Base-by-base conservation (phyloP, 2,113 vertebrate species). In the Scomber japonicus region DNA sequence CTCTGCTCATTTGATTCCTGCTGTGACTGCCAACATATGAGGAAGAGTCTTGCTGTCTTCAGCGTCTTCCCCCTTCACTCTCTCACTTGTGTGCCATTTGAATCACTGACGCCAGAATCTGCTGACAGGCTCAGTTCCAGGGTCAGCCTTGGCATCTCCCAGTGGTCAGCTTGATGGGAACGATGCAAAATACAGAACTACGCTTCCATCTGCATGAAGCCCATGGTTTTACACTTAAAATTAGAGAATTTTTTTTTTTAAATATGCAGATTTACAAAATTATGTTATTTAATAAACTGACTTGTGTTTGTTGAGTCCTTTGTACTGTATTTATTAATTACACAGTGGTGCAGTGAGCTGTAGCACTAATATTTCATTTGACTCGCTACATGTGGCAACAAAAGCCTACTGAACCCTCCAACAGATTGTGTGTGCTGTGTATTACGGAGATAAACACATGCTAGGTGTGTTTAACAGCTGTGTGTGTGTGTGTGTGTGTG, bases 121-220 rank as follows among this genome's bases (percentile, higher is more conserved):
- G 88, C 84, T 79, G 82, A 82, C 75, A 3, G 73, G 71, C 81
- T 82, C 75, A n/a, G 70, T 21, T 86, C 63, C 78, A 69, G 87
- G 68, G 81, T 88, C 80, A 76, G 78, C 1, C 71, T 75, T 78
- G 75, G 68, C 69, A 35, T 76, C 72, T 83, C 81, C 78, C 75
- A 11, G 51, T 13, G 75, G 59, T 66, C 54, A 11, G 21, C 57
- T 40, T 45, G 57, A 45, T 13, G 1, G 49, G 65, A 60, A 45
- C 11, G 57, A 40, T 57, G 44, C 67, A 64, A 67, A 83, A 65
- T 21, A 62, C 80, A 65, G 77, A 56, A 21, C 76, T n/a, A 3
- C 17, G 21, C 69, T 57, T 67, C 40, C 54, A 63, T 87, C 60
- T 62, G 62, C 53, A 51, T 35, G 35, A 57, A 50, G 27, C 5